Base-by-base conservation (phyloP, 2,113 vertebrate genomes). In the Rhegmatorhina hoffmannsi region DNA sequence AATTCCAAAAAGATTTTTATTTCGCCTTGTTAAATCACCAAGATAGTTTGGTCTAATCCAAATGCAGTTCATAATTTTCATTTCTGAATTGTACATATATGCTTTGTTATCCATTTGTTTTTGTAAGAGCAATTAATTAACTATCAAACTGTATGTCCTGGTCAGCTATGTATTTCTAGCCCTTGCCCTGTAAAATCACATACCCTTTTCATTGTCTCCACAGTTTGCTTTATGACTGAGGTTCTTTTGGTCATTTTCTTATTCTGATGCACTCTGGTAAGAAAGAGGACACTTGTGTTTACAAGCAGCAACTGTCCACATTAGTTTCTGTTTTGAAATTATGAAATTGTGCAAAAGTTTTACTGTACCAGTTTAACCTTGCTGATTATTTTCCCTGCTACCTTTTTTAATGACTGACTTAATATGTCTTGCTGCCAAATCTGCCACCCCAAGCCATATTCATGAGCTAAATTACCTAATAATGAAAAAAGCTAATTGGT, bases 11-110 rank as follows among this genome's bases (percentile, higher is more conserved):
- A 63, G 7, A 7, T 44, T 14, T 68, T 92, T 40, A 63, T 15
- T 1, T 56, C 33, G 34, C 20, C 24, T 76, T 0, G 0, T 24
- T 78, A 59, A 53, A 74, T 75, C 14, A 69, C 15, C 7, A 7
- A 58, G 7, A 9, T 44, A 40, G 6, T 64, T 90, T 59, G 12
- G 8, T 56, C 26, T 84, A 50, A 87, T 84, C 36, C 19, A 77
- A 56, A 17, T 63, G 19, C 25, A 56, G 15, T 38, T 80, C 8
- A 14, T 11, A 76, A 44, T 4, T 69, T 77, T 76, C 1, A 36
- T 84, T 88, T 90, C 50, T 53, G 62, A 73, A 86, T 46, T 53
- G 13, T 17, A 40, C 13, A 13, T 80, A 31, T 25, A 17, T 83
- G 52, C 20, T 69, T 69, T 60, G 9, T 24, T 69, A 44, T 58